Base-by-base conservation (phyloP, 2,113 vertebrate species). In the Penelope pileata region DNA sequence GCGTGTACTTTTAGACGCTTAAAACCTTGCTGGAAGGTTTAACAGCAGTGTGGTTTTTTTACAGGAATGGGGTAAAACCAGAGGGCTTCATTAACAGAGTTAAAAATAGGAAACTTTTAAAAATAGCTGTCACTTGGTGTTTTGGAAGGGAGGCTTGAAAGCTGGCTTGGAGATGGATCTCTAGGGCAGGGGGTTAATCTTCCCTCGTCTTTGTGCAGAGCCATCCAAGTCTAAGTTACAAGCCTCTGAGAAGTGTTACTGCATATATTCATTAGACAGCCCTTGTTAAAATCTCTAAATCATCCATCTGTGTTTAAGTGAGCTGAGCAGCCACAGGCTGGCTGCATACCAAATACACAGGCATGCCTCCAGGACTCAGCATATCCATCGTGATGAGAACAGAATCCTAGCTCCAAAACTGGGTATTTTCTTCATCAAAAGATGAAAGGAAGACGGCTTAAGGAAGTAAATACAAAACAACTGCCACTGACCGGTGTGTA, bases 191-290 rank as follows among this genome's bases (percentile, higher is more conserved):
- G 51, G 54, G 30, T 91, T 86, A 74, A 91, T 94, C 79, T 91
- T 91, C 77, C 79, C 76, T 73, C 1, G 0, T 87, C 63, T 91
- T 86, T 90, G 63, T 88, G 76, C 48, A 86, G 59, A 83, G 29
- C 54, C 63, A 63, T 80, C 83, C 56, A 91, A 76, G 24, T 42
- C 66, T 51, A 76, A 80, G 82, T 86, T 81, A 93, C 36, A 93
- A 89, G 78, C 48, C 42, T 76, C 88, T 95, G 82, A 80, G 43
- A 87, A 85, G 48, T 88, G 75, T 90, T 76, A 45, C 63, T 90
- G 79, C 50, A n/a, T 86, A 12, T 86, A 62, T 77, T 86, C 72
- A 47, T 90, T 94, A 83, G 59, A 48, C 9, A 77, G 45, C 43
- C 53, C 82, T 40, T 58, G 59, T 88, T 83, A 91, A 93, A 94